Base-by-base conservation (phyloP, 2,888 invertebrate genomes). In the Auanema freiburgensis region DNA sequence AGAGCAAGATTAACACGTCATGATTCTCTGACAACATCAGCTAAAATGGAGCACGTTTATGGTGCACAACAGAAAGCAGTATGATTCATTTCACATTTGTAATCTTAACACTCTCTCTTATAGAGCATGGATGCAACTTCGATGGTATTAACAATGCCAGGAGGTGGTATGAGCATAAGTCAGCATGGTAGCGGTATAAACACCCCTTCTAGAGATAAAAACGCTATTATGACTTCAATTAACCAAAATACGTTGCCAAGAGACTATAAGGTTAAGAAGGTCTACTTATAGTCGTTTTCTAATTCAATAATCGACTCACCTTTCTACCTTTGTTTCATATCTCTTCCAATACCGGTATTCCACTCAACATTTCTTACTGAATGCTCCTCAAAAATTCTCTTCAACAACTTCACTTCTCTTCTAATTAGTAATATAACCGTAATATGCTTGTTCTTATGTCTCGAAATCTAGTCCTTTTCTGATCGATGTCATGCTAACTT, bases 221-320 rank as follows among this genome's bases (percentile, higher is more conserved):
- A 76, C 51, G 74, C 76, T 12, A 68, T 76, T 12, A 67, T 76
- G 52, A 76, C 76, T 10, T 69, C 69, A 4, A 65, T 76, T 23
- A 72, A 76, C 54, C 72, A 76, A 57, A 72, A 68, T 43, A 83
- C 83, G 5, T 57, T 83, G 44, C 83, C 83, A 1, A 67, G 81
- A 46, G 83, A 83, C 57, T 83, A 83, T 59, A 81, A 79, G 69
- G 81, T 83, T 50, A 83, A 81, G 68, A 83, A 81, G 60, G 83
- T 83, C 41, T 83, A 83, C 64, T 55, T 83, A 50, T 82, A 75
- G 70, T 63, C 14, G 59, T 14, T 21, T 40, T 16, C n/a, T 42
- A 40, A 11, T 8, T 11, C 8, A 46, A 46, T 11, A 33, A 33
- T 33, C 33, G 8, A 8, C 33, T 33, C 33, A 33, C 33, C 8